Evolutionary conservation across 2,888 invertebrate genomes (phyloP).

Genomic region (Hydraecia micacea): DNA sequence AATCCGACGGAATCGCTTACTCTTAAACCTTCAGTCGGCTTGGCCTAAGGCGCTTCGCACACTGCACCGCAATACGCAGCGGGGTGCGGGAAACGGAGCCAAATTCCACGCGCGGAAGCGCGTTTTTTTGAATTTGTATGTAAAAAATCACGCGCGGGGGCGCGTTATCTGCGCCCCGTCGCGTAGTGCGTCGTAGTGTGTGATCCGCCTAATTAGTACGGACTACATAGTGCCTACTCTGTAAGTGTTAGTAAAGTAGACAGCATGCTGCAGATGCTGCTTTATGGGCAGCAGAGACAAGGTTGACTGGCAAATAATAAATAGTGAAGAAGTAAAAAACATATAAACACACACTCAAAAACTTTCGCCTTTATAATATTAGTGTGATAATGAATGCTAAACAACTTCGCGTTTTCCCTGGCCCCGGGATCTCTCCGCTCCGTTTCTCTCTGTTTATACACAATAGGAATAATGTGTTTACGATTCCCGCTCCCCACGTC

Average conservation of each 20-base stretch:
- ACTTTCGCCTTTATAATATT: too few relatives aligned
- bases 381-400: constrained; percentile 8
- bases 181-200: too few relatives aligned
- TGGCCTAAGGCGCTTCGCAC: too few relatives aligned
- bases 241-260: neutral
- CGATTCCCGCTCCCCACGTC: constrained; percentile 42
- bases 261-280: neutral
- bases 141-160: too few relatives aligned
- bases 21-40: neutral
- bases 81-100: too few relatives aligned
- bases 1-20: neutral
- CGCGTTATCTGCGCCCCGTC: too few relatives aligned
- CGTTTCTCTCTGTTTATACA: constrained; percentile 51
- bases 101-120: too few relatives aligned
- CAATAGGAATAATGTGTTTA: constrained; percentile 61
- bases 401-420: constrained; percentile 5
- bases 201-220: too few relatives aligned
- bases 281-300: neutral
- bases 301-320: neutral
- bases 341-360: too few relatives aligned
- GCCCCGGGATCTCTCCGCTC: constrained; percentile 22
- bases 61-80: too few relatives aligned
- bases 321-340: too few relatives aligned
- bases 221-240: neutral
- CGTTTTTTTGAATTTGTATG: too few relatives aligned